These are phyloP conservation scores for Candoia aspera DNA, from an alignment of 2,113 vertebrate species.

Conservation along the genomic window DNA sequence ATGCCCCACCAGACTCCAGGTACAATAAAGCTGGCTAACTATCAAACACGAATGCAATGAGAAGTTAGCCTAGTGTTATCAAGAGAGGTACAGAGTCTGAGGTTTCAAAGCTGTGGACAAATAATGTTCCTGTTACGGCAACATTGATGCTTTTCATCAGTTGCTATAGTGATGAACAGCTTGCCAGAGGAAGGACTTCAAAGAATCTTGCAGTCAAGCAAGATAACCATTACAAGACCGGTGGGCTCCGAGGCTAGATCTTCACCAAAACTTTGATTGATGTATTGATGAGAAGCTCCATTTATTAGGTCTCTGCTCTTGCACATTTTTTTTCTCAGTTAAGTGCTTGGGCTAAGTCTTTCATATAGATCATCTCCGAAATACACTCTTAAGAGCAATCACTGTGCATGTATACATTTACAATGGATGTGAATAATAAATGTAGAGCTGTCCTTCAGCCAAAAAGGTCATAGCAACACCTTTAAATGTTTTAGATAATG, in stretches of 20 bases:
- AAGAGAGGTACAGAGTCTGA: conserved; percentile 91
- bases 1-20: conserved; percentile 90
- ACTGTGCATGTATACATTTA: conserved; percentile 86
- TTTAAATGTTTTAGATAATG: neutral
- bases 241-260: conserved; percentile 92
- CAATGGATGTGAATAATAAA: conserved; percentile 81
- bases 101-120: conserved; percentile 89
- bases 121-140: conserved; percentile 93
- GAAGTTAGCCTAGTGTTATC: conserved; percentile 91
- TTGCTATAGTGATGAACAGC: conserved; percentile 94
- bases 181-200: conserved; percentile 80
- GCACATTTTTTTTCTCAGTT: conserved; percentile 95
- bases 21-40: conserved; percentile 84
- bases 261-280: conserved; percentile 89
- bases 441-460: neutral
- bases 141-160: conserved; percentile 98
- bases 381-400: conserved; percentile 92
- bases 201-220: conserved; percentile 92
- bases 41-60: conserved; percentile 91
- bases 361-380: conserved; percentile 94
- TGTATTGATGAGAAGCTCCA: conserved; percentile 94
- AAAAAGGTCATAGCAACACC: neutral
- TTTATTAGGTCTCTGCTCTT: conserved; percentile 89
- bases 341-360: conserved; percentile 93
- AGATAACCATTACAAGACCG: conserved; percentile 89